phyloP scores from a whole-genome alignment of 2,888 invertebrate genomes.

The Meghimatium bilineatum region DNA sequence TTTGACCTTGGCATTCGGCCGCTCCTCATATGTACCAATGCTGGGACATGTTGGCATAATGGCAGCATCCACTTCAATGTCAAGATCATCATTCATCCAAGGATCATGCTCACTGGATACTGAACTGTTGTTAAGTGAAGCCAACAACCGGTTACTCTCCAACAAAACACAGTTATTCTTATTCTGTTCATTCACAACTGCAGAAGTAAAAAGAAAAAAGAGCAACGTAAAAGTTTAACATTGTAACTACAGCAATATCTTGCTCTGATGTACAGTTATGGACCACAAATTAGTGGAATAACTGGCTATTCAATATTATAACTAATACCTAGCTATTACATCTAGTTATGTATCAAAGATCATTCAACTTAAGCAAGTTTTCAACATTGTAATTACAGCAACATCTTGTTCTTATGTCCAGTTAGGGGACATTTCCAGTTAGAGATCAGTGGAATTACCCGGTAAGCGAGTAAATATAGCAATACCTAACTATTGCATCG shows the following conservation, averaged over 20 bases:
- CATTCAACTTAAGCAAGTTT: too few species aligned
- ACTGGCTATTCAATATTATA: too few species aligned
- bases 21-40: neutral
- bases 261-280: too few species aligned
- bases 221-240: neutral
- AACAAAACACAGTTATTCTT: constrained; percentile 18
- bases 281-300: too few species aligned
- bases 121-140: constrained; percentile 30
- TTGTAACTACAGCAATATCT: neutral
- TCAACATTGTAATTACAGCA: neutral
- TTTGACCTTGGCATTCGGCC: neutral
- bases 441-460: too few species aligned
- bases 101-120: constrained; percentile 46
- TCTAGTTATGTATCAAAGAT: too few species aligned
- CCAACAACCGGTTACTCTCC: constrained; percentile 27
- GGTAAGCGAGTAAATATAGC: too few species aligned
- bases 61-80: constrained; percentile 51
- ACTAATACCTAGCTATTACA: too few species aligned
- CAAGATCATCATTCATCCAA: constrained; percentile 47
- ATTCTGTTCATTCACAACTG: constrained; percentile 47
- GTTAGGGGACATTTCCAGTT: too few species aligned
- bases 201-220: neutral
- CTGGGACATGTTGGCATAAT: constrained; percentile 16
- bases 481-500: too few species aligned
- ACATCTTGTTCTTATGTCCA: too few species aligned